Evolutionary conservation across 2,113 vertebrate species (phyloP).

Genomic region (Rhegmatorhina hoffmannsi): DNA sequence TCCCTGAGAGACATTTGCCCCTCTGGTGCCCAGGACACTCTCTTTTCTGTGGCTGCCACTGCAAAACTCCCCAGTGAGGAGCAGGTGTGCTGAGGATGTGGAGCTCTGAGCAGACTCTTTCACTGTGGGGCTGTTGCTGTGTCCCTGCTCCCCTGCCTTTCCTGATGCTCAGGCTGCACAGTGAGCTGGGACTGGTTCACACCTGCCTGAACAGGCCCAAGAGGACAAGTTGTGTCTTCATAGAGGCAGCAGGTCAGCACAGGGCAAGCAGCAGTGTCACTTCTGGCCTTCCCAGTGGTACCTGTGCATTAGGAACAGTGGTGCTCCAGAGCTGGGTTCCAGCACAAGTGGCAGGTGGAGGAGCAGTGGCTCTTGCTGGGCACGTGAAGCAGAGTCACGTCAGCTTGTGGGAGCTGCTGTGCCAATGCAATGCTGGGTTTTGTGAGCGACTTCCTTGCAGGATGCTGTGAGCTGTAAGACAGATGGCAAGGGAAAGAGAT

Average conservation of each 20-base stretch:
- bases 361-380: background rate
- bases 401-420: background rate
- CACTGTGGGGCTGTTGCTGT: background rate
- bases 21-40: background rate
- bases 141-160: background rate
- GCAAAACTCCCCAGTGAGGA: background rate
- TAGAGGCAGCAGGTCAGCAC: background rate
- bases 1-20: background rate
- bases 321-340: background rate
- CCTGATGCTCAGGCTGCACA: background rate
- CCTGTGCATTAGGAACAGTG: fast-evolving
- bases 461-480: background rate
- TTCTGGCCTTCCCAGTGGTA: background rate
- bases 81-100: background rate
- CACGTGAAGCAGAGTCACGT: fast-evolving
- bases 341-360: fast-evolving
- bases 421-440: background rate
- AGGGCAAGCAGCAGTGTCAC: background rate
- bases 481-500: background rate
- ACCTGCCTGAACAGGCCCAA: background rate
- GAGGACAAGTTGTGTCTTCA: background rate
- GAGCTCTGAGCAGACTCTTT: background rate
- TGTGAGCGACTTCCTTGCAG: background rate
- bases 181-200: background rate
- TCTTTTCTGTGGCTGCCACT: background rate